phyloP scores from a whole-genome alignment of 2,113 vertebrate species.

The Megalops atlanticus region DNA sequence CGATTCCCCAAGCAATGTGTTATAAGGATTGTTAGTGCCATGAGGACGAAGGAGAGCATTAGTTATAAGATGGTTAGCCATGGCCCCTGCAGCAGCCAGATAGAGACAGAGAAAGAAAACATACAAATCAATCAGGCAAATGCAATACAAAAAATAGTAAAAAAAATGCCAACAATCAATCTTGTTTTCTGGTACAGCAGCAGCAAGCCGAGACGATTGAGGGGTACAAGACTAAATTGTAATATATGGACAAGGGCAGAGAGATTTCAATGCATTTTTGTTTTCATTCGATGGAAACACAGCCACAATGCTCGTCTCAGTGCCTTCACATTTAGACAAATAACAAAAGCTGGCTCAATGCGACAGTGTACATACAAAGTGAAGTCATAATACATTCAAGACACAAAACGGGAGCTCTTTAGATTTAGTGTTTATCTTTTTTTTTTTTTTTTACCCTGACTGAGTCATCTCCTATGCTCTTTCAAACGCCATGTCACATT shows the following conservation, averaged over 20 bases:
- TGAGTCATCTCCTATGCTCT: neutral
- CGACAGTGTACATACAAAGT: constrained; percentile 14
- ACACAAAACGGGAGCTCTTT: constrained; percentile 18
- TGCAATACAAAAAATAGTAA: constrained; percentile 63
- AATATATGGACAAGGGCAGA: constrained; percentile 18
- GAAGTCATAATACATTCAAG: constrained; percentile 9
- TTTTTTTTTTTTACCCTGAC: neutral
- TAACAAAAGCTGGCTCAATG: constrained; percentile 30
- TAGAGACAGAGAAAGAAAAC: constrained; percentile 86
- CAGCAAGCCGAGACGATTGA: constrained; percentile 26
- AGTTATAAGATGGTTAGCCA: constrained; percentile 99
- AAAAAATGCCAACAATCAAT: constrained; percentile 82
- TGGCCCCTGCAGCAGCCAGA: constrained; percentile 96
- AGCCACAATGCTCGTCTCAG: neutral
- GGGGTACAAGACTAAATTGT: constrained; percentile 9
- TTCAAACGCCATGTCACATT: neutral
- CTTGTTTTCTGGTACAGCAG: constrained; percentile 45
- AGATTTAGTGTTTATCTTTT: neutral
- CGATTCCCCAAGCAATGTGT: constrained; percentile 99
- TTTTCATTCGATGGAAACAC: constrained; percentile 16
- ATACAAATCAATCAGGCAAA: constrained; percentile 91
- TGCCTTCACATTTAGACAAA: constrained; percentile 23
- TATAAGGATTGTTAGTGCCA: constrained; percentile 99
- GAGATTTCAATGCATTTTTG: neutral
- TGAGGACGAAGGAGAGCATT: constrained; percentile 99